Base-by-base conservation (phyloP, 2,888 invertebrate species). In the Drosophila leonis region DNA sequence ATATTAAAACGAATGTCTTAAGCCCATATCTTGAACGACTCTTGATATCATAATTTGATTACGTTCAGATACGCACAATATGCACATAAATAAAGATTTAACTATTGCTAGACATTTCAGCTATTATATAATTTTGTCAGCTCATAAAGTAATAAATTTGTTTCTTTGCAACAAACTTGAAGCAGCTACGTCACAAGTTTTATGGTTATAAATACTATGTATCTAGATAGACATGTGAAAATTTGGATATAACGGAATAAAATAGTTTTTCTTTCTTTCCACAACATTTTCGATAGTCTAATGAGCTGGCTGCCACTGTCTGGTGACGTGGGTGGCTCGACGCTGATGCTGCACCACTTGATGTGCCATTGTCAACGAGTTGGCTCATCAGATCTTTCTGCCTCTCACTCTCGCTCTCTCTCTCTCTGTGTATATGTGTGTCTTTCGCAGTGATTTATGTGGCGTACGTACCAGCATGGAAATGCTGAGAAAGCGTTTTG, bases 401-500 rank as follows among this genome's bases (percentile, higher is more conserved):
- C 13, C 49, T 12, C 18, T 20, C 8, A 24, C 0, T 4, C 18
- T 33, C 18, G 20, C 18, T 7, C 27, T 4, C 20, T 20, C 27
- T 8, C 15, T 20, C 2, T 20, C 18, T 27, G 2, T n/a, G 0
- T 9, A 0, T 42, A 4, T 57, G n/a, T 64, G 57, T 71, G 60
- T 54, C 37, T 61, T 76, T 55, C 39, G 55, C 42, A 24, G 60
- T 83, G 81, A 81, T 83, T 83, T 83, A 83, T 88, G 86, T 69
- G 61, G 60, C 46, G 65, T 62, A 39, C 52, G 60, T 35, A 49
- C 33, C 54, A 65, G 52, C 64, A 67, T 67, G 72, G 67, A 63
- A 83, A 75, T 70, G 64, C 66, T 48, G 56, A 48, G 68, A 88
- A 81, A 89, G 78, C 84, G 70, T 89, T 85, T 89, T 83, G 84